phyloP scores from a whole-genome alignment of 2,113 vertebrate genomes.

The Corythoichthys intestinalis region DNA sequence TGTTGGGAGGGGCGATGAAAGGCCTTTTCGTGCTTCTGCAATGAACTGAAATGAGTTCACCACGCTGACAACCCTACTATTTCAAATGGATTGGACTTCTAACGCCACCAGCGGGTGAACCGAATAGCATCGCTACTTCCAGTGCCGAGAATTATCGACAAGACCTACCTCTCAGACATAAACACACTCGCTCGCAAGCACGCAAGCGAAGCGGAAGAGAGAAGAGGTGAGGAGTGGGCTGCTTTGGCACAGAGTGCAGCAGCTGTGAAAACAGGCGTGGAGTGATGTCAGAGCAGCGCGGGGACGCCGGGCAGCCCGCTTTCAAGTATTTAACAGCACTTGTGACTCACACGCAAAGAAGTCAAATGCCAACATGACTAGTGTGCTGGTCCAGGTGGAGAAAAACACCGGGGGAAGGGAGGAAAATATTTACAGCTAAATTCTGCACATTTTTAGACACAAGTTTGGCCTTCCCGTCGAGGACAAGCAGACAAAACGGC shows the following conservation, averaged over 20 bases:
- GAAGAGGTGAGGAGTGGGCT: conserved; percentile 43
- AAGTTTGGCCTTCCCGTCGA: conserved; percentile 14
- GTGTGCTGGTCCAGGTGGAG: neutral
- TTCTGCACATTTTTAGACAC: conserved; percentile 37
- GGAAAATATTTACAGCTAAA: conserved; percentile 42
- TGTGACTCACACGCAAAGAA: neutral
- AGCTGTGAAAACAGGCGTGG: conserved; percentile 66
- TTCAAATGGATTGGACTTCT: no score
- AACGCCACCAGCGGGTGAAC: no score
- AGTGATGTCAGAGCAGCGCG: conserved; percentile 64
- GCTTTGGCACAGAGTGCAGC: conserved; percentile 31
- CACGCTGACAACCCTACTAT: no score
- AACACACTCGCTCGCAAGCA: conserved; percentile 10
- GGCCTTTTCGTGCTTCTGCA: no score
- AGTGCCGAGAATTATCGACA: no score
- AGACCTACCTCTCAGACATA: conserved; percentile 1
- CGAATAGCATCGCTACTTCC: no score
- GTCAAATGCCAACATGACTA: conserved; percentile 9
- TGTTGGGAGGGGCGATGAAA: no score
- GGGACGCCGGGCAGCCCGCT: conserved; percentile 56
- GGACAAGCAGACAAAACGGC: no score
- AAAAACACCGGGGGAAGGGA: conserved; percentile 6
- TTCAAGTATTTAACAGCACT: conserved; percentile 53
- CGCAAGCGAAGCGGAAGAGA: conserved; percentile 24
- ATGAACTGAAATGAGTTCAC: no score